A percentile compares a stretch with the other conserved stretches of the same genome.
Evolutionary conservation across 2,797 vertebrate species (phyloP).

Genomic region (Protosalanx chinensis): DNA sequence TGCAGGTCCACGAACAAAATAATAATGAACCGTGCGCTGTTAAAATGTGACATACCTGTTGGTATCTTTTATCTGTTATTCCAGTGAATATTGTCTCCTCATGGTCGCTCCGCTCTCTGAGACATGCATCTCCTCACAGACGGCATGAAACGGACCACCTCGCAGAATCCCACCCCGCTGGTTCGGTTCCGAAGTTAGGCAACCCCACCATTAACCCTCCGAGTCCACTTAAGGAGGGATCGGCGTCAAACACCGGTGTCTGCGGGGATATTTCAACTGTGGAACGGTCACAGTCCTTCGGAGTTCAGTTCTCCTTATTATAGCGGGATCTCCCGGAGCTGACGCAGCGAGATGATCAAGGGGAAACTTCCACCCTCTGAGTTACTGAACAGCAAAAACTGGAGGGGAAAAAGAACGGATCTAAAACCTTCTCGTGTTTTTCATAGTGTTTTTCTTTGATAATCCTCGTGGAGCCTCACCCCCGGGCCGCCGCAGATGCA

Average conservation of each 20-base stretch:
- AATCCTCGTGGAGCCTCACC: not conserved
- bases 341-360: slow-evolving; percentile 22
- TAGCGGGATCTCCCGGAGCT: slow-evolving; percentile 16
- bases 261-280: slow-evolving; percentile 10
- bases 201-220: slow-evolving; percentile 54
- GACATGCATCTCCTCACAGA: slow-evolving; percentile 60
- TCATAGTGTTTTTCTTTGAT: not conserved
- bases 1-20: too few relatives aligned
- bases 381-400: slow-evolving; percentile 40
- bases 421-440: not conserved
- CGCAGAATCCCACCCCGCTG: slow-evolving; percentile 41
- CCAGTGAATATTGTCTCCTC: slow-evolving; percentile 66
- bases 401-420: not conserved
- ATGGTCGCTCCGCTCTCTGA: slow-evolving; percentile 65
- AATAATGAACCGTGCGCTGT: not conserved
- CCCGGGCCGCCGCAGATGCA: not conserved
- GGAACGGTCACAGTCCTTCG: slow-evolving; percentile 34
- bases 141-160: slow-evolving; percentile 45
- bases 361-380: slow-evolving; percentile 42
- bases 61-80: slow-evolving; percentile 64
- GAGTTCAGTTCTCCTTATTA: slow-evolving; percentile 55
- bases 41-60: slow-evolving; percentile 66
- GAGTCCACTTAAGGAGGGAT: slow-evolving; percentile 11
- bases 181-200: slow-evolving; percentile 50
- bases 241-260: slow-evolving; percentile 32